A percentile compares a stretch with the other conserved stretches of the same genome.
Evolutionary conservation across 2,113 vertebrate genomes (phyloP).

Genomic region (Ivindomyrus marchei): DNA sequence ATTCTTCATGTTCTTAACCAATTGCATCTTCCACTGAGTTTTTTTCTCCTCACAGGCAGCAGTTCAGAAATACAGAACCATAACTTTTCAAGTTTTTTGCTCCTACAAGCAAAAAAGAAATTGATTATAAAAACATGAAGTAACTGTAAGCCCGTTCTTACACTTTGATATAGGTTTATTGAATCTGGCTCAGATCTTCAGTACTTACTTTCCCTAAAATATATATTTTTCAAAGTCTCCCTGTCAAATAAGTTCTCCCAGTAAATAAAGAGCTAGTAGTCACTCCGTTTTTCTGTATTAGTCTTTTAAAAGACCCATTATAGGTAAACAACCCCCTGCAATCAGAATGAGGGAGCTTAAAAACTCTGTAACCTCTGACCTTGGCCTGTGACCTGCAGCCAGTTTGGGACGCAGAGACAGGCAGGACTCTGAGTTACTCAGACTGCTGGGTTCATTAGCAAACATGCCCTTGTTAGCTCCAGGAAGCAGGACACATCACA

Average conservation of each 20-base stretch:
- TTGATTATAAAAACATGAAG: background rate
- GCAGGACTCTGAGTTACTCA: slow-evolving; percentile 45
- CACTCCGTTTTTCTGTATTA: slow-evolving; percentile 5
- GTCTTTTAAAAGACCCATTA: slow-evolving; percentile 58
- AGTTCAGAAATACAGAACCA: background rate
- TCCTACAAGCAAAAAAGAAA: background rate
- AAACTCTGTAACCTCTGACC: slow-evolving; percentile 59
- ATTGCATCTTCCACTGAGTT: background rate
- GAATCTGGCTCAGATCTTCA: background rate
- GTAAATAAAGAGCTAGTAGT: background rate
- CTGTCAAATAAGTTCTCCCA: background rate
- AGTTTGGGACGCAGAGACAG: slow-evolving; percentile 43
- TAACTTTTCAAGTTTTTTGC: background rate
- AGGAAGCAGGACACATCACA: slow-evolving; percentile 57
- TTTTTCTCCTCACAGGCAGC: background rate
- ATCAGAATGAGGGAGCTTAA: slow-evolving; percentile 51
- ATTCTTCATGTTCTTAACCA: background rate
- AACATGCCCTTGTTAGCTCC: slow-evolving; percentile 70
- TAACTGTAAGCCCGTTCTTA: background rate
- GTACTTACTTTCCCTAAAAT: background rate
- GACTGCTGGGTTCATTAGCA: slow-evolving; percentile 65
- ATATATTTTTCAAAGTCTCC: background rate
- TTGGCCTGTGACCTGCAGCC: slow-evolving; percentile 54
- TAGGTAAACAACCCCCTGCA: slow-evolving; percentile 58
- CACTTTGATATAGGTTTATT: background rate